Base-by-base conservation (phyloP, 2,797 vertebrate genomes). In the Streptopelia turtur region DNA sequence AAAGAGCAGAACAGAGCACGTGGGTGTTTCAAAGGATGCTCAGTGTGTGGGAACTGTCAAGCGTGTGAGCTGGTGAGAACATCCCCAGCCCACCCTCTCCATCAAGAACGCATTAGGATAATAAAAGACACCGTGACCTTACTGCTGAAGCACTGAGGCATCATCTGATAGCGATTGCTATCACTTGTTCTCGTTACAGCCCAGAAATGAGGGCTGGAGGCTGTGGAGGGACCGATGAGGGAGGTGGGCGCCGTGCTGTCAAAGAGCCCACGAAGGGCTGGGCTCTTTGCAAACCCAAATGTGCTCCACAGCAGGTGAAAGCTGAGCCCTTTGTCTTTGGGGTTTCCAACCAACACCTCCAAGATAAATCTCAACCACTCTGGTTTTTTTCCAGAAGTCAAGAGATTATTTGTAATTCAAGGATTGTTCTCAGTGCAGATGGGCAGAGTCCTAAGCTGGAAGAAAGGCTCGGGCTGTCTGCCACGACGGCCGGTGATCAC, bases 21-120 rank as follows among this genome's bases (percentile, higher is more conserved):
- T 71, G 69, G 64, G 59, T 59, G 72, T 91, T 72, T 30, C 49
- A 91, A 91, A 83, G 74, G 78, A 89, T 72, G 60, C 45, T 76
- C 15, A 33, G 69, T 1, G 2, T 75, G 68, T 76, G 37, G 49
- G 77, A 91, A 63, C 59, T 83, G 63, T 79, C 89, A 91, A 80
- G 59, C 11, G 4, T 68, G 59, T 25, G 16, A 87, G 74, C 53
- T 72, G 41, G 50, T n/a, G 83, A 11, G 24, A 87, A 83, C 69
- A 87, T 45, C 35, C 16, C 21, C 50, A 87, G 39, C 77, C 37
- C 59, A 87, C 63, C 35, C 6, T 25, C 59, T 66, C 55, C 53
- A 87, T 53, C 77, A 53, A 65, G 47, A 70, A 75, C 1, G 0
- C 30, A 43, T 60, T 50, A 70, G 30, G 16, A 52, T 78, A 35